These are phyloP conservation scores for Percopsis transmontana DNA, from an alignment of 2,113 vertebrate species.

Conservation along the genomic window DNA sequence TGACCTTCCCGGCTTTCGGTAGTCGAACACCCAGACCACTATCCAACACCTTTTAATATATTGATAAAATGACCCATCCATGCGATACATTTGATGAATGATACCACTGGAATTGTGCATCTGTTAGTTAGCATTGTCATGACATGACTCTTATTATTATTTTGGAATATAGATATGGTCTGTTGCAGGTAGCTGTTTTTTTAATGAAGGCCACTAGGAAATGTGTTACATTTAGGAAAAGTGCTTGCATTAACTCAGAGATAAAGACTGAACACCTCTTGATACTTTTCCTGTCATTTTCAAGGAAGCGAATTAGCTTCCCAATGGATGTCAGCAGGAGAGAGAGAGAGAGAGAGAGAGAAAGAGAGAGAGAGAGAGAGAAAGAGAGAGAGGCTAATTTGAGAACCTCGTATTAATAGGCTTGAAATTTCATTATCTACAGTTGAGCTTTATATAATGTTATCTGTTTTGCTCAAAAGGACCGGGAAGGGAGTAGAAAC, in stretches of 20 bases:
- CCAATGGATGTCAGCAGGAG: constrained; percentile 1
- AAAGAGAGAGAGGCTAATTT: constrained; percentile 2
- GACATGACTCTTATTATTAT: constrained; percentile 38
- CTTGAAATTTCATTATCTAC: constrained; percentile 52
- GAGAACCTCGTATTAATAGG: constrained; percentile 38
- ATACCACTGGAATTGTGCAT: no score
- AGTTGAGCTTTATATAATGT: constrained; percentile 50
- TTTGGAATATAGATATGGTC: constrained; percentile 30
- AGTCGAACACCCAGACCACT: no score
- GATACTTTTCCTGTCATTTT: background rate
- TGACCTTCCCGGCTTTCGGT: no score
- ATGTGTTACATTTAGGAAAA: constrained; percentile 24
- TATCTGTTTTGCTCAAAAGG: constrained; percentile 43
- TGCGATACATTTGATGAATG: no score
- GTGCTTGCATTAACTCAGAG: constrained; percentile 17
- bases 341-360: constrained; percentile 13
- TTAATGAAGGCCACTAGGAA: constrained; percentile 4
- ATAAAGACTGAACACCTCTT: constrained; percentile 9
- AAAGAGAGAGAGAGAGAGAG: constrained; percentile 15
- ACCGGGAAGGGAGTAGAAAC: constrained; percentile 24
- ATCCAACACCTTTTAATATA: no score
- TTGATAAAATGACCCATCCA: no score
- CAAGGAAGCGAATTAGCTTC: constrained; percentile 1
- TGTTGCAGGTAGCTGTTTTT: constrained; percentile 21
- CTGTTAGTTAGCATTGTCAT: constrained; percentile 36